Percentiles rank a stretch among this genome's conserved stretches.
Evolutionary conservation across 2,888 invertebrate species (phyloP).

Genomic region (Cecidostiba fungosa): DNA sequence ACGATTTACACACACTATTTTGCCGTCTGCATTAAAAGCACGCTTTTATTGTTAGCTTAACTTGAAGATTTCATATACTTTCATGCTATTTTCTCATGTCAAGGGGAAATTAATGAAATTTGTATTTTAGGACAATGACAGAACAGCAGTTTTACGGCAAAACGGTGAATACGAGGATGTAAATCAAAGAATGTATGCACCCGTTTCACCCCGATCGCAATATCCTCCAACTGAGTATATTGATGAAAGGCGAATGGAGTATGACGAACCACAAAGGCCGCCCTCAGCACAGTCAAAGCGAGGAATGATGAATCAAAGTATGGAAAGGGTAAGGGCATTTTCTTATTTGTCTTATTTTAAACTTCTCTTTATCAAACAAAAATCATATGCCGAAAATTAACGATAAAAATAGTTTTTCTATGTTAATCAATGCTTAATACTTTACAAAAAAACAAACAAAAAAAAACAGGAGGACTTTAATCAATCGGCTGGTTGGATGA

Average conservation of each 20-base stretch:
- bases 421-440: neutral
- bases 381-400: constrained; percentile 1
- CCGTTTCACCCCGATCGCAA: constrained; percentile 72
- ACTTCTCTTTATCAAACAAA: neutral
- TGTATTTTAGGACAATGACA: constrained; percentile 72
- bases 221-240: constrained; percentile 71
- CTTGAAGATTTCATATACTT: neutral
- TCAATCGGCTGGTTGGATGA: constrained; percentile 73
- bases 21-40: neutral
- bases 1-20: neutral
- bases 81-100: neutral
- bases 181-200: constrained; percentile 68
- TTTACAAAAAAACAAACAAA: constrained; percentile 6
- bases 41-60: neutral
- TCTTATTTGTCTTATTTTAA: neutral
- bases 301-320: constrained; percentile 68
- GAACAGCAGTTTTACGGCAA: constrained; percentile 68
- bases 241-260: constrained; percentile 73
- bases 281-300: constrained; percentile 67
- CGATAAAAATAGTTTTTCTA: neutral
- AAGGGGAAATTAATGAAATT: constrained; percentile 8
- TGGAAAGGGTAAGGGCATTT: constrained; percentile 69
- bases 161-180: constrained; percentile 74
- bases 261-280: constrained; percentile 71
- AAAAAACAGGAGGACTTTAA: constrained; percentile 68